phyloP scores from a whole-genome alignment of 2,888 invertebrate species.

The Homarus gammarus region DNA sequence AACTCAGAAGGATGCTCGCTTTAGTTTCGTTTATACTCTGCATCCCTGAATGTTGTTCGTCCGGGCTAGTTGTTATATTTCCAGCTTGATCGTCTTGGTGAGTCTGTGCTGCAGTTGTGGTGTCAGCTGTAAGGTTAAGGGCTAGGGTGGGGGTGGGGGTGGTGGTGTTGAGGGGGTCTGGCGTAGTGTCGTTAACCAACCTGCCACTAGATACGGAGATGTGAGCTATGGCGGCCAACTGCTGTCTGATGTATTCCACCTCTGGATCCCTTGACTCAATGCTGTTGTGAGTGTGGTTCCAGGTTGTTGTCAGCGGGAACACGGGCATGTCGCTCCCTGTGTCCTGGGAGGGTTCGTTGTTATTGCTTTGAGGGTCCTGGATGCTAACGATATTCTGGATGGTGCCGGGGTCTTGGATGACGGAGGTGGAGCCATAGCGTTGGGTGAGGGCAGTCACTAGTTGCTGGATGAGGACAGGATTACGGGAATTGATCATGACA shows the following conservation, averaged over 20 bases:
- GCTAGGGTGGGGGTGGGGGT: not conserved
- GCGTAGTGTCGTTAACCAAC: slow-evolving; percentile 35
- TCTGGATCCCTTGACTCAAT: not conserved
- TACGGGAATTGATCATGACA: slow-evolving; percentile 33
- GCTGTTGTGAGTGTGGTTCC: not conserved
- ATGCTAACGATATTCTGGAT: slow-evolving; percentile 8
- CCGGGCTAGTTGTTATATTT: not conserved
- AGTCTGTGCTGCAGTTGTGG: not conserved
- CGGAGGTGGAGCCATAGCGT: slow-evolving; percentile 36
- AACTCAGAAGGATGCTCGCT: no score
- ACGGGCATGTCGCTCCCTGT: not conserved
- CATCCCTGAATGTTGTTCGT: no score
- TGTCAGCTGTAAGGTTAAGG: not conserved
- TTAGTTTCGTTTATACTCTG: no score
- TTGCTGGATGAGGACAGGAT: slow-evolving; percentile 36
- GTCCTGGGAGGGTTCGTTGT: not conserved
- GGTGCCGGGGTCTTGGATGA: slow-evolving; percentile 8
- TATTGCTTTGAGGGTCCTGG: not conserved
- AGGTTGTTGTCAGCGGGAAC: slow-evolving; percentile 7
- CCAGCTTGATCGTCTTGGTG: no score
- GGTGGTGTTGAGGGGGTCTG: not conserved
- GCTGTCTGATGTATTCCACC: slow-evolving; percentile 26
- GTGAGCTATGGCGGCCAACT: slow-evolving; percentile 45
- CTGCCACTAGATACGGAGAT: slow-evolving; percentile 32
- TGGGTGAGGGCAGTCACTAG: slow-evolving; percentile 21